A percentile compares a stretch with the other conserved stretches of the same genome.
Conservation (phyloP, 2,113 vertebrate genomes). For the Puffinus mauretanicus region DNA sequence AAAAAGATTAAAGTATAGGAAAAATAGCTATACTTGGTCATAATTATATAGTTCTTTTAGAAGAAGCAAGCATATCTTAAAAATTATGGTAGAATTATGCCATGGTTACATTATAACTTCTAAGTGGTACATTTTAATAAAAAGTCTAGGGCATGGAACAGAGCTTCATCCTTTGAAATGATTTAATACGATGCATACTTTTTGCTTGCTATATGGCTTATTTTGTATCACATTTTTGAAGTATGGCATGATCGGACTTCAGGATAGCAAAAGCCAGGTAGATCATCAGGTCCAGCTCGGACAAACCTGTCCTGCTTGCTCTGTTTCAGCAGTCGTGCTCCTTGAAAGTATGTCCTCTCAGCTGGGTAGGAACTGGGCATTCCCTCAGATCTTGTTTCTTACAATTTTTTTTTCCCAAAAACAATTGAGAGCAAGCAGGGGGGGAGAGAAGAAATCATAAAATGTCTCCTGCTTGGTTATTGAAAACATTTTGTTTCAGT, state of each 20-base stretch:
- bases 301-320: background rate
- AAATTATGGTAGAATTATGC: background rate
- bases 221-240: background rate
- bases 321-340: background rate
- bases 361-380: background rate
- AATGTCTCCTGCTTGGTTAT: background rate
- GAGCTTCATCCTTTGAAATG: background rate
- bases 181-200: background rate
- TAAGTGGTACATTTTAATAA: background rate
- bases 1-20: background rate
- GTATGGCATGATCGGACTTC: background rate
- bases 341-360: background rate
- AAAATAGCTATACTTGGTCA: constrained; percentile 10
- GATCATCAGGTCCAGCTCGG: background rate
- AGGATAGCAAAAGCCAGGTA: background rate
- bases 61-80: background rate
- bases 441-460: background rate
- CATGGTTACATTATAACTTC: constrained; percentile 22
- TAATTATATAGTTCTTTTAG: constrained; percentile 35
- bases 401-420: background rate
- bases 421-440: background rate
- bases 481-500: background rate
- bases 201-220: background rate
- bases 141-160: background rate
- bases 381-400: background rate